Evolutionary conservation across 1,140 invertebrate species (phyloP), one percentile per base, ranked within the genome.

Genomic region (Atta texana): DNA sequence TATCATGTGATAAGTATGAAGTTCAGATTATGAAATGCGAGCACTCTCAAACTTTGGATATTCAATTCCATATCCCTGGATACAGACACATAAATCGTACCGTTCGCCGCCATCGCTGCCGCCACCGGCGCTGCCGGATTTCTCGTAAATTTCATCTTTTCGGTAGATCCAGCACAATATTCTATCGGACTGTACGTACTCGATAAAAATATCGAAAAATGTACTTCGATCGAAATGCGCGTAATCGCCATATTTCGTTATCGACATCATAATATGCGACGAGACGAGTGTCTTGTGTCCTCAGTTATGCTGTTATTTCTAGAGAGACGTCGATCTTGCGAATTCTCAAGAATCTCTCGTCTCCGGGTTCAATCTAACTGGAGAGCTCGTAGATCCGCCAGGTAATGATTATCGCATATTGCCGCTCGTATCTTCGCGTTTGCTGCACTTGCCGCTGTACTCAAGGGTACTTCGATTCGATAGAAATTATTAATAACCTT

Each of bases 401-500:
- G 68, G 71, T 86, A 86, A 71, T 28, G 66, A 86, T 89, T 78
- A 86, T 68, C 51, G 71, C 34, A 28, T 57, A 81, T 82, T 72
- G 76, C 72, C 66, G 31, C 12, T 21, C 63, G 55, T 44, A 71
- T 85, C 78, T 85, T 49, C 28, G 49, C 61, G 24, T 18, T 74
- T 55, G 59, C 44, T 21, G 34, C 39, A 76, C n/a, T 61, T 64
- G 77, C 63, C 31, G 64, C 44, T 61, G 78, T 34, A 39, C 80
- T n/a, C 24, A 21, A 31, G 28, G 4, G 4, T 64, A 31, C 49
- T 21, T 69, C 49, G 74, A 44, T 44, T 39, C 75, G 55, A 61
- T 63, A 87, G 66, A 86, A 89, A 89, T 89, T 89, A 89, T 89
- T 89, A 89, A 89, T 89, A 89, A 72, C 80, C 72, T 39, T 74